phyloP scores from a whole-genome alignment of 2,888 invertebrate species.

The Ophioninae sp. region DNA sequence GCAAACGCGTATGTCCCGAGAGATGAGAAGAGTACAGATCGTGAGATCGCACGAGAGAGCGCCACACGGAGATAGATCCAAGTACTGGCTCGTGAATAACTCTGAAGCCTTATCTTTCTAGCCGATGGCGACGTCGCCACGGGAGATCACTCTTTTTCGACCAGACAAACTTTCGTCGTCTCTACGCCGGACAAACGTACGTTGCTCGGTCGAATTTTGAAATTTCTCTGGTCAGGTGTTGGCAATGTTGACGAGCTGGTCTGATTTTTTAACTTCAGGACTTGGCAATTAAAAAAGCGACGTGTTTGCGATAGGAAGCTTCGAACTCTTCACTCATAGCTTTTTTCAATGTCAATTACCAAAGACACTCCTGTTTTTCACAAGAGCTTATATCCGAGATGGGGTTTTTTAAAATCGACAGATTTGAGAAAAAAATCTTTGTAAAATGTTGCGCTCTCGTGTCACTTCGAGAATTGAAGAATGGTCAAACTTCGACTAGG shows the following conservation, averaged over 20 bases:
- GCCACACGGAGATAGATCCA: conserved; percentile 21
- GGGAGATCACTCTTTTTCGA: conserved; percentile 51
- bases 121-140: conserved; percentile 50
- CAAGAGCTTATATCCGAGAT: background rate
- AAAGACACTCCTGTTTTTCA: background rate
- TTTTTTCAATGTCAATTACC: too few relatives aligned
- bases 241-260: background rate
- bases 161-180: conserved; percentile 44
- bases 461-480: conserved; percentile 1
- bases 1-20: conserved; percentile 31
- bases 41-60: conserved; percentile 45
- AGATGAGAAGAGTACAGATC: conserved; percentile 48
- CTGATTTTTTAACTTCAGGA: background rate
- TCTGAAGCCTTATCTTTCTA: conserved; percentile 50
- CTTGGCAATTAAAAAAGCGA: background rate
- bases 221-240: background rate
- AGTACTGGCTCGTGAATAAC: conserved; percentile 23
- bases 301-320: background rate
- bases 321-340: background rate
- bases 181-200: conserved; percentile 4
- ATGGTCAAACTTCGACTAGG: background rate
- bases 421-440: background rate
- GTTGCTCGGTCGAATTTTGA: conserved; percentile 2
- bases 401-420: background rate
- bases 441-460: background rate